Percentiles rank a stretch among this genome's conserved stretches.
phyloP scores from a whole-genome alignment of 2,113 vertebrate species.

The Erythrocercus mccallii region DNA sequence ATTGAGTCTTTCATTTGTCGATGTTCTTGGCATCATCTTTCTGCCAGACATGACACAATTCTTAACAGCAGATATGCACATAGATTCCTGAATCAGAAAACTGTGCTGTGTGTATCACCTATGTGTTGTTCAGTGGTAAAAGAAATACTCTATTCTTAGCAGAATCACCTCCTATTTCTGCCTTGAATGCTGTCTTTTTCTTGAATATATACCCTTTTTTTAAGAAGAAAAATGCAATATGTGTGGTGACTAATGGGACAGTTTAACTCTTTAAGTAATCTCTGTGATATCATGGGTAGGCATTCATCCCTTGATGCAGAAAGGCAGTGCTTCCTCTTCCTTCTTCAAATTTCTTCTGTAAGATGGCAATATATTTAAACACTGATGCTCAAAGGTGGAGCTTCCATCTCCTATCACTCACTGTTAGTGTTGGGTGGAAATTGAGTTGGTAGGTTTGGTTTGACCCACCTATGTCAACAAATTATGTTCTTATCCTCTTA shows the following conservation, averaged over 20 bases:
- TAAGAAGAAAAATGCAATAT: background rate
- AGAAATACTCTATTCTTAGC: background rate
- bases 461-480: background rate
- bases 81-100: background rate
- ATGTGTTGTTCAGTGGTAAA: background rate
- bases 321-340: background rate
- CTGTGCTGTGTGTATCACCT: background rate
- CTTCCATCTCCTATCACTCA: background rate
- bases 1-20: background rate
- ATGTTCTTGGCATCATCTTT: background rate
- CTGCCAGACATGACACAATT: background rate
- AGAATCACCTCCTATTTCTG: background rate
- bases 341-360: background rate
- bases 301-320: background rate
- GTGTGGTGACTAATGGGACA: background rate
- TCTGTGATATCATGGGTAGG: accelerated
- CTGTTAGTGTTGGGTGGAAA: background rate
- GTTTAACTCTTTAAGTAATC: background rate
- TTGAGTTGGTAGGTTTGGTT: background rate
- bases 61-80: background rate
- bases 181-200: background rate
- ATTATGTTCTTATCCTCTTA: background rate
- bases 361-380: background rate
- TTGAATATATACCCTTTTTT: background rate
- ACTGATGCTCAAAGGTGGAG: background rate